Evolutionary conservation across 2,797 vertebrate genomes (phyloP).

Genomic region (Melanotaenia pygmaea): DNA sequence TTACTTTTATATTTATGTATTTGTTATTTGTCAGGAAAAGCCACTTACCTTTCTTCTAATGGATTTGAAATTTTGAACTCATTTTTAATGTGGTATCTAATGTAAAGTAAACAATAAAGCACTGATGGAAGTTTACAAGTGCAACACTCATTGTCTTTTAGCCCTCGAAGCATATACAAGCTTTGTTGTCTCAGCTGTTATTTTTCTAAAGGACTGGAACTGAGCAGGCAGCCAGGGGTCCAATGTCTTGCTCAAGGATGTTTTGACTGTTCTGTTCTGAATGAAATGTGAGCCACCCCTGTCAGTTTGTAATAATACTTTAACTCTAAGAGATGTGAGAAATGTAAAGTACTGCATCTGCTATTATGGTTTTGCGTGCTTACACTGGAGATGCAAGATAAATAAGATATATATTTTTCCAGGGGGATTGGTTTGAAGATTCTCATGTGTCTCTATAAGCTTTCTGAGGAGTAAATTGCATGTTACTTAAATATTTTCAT

Average conservation of each 20-base stretch:
- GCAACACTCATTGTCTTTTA: slow-evolving; percentile 11
- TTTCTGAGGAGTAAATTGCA: not conserved
- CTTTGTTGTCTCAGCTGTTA: slow-evolving; percentile 40
- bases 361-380: not conserved
- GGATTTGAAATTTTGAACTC: not conserved
- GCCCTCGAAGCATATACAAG: slow-evolving; percentile 21
- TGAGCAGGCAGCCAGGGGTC: slow-evolving; percentile 40
- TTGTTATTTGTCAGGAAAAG: not conserved
- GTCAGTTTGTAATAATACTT: slow-evolving; percentile 27
- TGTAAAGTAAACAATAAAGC: not conserved
- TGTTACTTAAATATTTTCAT: not conserved
- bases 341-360: slow-evolving; percentile 1
- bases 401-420: not conserved
- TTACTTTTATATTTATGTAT: not conserved
- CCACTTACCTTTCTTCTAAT: not conserved
- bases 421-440: not conserved
- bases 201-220: slow-evolving; percentile 47
- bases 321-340: slow-evolving; percentile 17
- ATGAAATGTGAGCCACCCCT: slow-evolving; percentile 45
- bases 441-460: not conserved
- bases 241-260: slow-evolving; percentile 58
- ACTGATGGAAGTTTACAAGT: slow-evolving; percentile 19
- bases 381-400: not conserved
- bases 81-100: not conserved
- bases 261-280: slow-evolving; percentile 51